A percentile compares a stretch with the other conserved stretches of the same genome.
Conservation (phyloP, 1,140 invertebrate species). For the Drosophila watanabei region DNA sequence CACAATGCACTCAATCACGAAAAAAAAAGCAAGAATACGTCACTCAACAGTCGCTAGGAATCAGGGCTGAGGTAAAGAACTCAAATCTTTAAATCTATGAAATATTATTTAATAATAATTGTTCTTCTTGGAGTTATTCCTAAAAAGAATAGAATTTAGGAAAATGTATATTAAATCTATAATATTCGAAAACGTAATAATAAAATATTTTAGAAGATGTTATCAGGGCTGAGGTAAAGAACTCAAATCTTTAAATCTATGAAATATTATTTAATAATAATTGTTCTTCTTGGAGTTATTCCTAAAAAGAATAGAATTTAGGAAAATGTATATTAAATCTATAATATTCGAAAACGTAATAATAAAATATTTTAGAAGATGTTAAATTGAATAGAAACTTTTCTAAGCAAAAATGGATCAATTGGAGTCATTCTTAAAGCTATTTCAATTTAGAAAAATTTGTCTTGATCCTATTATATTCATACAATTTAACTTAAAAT, state of each 20-base stretch:
- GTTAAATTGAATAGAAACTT: too few species aligned
- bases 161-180: neutral
- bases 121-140: fast-evolving
- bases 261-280: neutral
- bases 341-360: too few species aligned
- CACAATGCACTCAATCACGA: constrained; percentile 35
- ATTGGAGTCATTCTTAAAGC: neutral
- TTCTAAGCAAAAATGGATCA: too few species aligned
- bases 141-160: neutral
- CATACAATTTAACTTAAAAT: neutral
- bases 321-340: neutral
- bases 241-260: neutral
- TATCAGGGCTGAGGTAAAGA: constrained; percentile 44
- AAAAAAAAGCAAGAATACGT: constrained; percentile 50
- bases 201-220: too few species aligned
- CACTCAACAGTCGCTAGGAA: constrained; percentile 48
- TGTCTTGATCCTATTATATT: neutral
- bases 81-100: neutral
- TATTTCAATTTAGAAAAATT: neutral
- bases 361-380: too few species aligned
- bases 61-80: constrained; percentile 42
- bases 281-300: neutral
- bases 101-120: neutral
- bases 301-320: fast-evolving
- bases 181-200: too few species aligned